phyloP scores from a whole-genome alignment of 2,113 vertebrate species.

The Pyrgilauda ruficollis region DNA sequence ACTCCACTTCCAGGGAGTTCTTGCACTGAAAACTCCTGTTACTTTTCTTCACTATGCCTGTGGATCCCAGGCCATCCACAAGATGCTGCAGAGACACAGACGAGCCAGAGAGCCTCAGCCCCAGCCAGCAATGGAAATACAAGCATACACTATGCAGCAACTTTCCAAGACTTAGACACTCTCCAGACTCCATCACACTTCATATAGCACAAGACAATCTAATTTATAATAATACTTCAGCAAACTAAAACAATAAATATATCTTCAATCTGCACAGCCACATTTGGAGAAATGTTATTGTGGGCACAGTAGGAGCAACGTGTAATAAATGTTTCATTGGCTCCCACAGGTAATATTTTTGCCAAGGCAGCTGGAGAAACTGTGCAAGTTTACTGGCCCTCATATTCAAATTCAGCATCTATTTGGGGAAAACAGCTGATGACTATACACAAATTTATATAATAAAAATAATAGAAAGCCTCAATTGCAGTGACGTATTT shows the following conservation, averaged over 20 bases:
- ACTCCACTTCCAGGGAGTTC: neutral
- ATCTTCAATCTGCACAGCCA: constrained; percentile 29
- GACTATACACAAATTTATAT: constrained; percentile 42
- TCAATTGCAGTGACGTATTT: constrained; percentile 30
- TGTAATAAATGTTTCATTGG: constrained; percentile 55
- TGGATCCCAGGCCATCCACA: fast-evolving
- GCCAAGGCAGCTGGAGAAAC: constrained; percentile 71
- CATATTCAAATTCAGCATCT: constrained; percentile 44
- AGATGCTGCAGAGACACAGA: neutral
- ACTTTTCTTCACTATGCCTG: neutral
- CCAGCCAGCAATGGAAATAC: neutral
- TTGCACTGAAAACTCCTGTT: neutral
- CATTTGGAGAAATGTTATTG: constrained; percentile 38
- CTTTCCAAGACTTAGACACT: neutral
- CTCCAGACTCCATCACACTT: neutral
- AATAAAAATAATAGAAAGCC: constrained; percentile 45
- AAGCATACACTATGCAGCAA: neutral
- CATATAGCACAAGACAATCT: neutral
- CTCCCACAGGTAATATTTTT: constrained; percentile 57
- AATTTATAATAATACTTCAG: neutral
- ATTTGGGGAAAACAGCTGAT: constrained; percentile 63
- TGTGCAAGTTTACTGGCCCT: constrained; percentile 43
- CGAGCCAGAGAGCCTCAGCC: neutral
- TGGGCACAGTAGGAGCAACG: constrained; percentile 37
- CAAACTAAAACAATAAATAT: constrained; percentile 10